Percentiles rank a stretch among this genome's conserved stretches.
These are phyloP conservation scores for Pyrocoelia pectoralis DNA, from an alignment of 2,888 invertebrate genomes.

Conservation along the genomic window DNA sequence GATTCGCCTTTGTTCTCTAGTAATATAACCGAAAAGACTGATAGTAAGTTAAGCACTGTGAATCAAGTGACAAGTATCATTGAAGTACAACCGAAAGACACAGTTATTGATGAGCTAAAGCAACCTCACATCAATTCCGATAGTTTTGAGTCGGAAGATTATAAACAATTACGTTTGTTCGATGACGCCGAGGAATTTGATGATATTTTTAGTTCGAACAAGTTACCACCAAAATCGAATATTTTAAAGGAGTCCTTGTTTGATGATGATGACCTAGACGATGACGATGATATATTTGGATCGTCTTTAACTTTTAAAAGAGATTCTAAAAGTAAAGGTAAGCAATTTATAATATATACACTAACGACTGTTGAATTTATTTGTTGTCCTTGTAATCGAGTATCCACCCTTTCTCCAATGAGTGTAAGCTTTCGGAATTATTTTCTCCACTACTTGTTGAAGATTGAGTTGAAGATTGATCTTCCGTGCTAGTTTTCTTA, in stretches of 20 bases:
- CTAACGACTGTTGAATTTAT: no score
- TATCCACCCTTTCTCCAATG: no score
- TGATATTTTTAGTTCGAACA: slow-evolving; percentile 40
- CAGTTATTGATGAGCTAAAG: background rate
- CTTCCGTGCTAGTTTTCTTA: slow-evolving; percentile 51
- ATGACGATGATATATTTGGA: slow-evolving; percentile 51
- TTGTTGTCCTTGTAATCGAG: no score
- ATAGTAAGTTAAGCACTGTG: background rate
- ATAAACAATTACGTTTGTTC: slow-evolving; percentile 27
- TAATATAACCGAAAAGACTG: background rate
- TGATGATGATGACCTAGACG: slow-evolving; percentile 49
- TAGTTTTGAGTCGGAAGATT: slow-evolving; percentile 8
- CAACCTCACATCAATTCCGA: background rate
- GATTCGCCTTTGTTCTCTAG: background rate
- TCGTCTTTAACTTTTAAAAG: slow-evolving; percentile 19
- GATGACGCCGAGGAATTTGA: slow-evolving; percentile 45
- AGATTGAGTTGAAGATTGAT: background rate
- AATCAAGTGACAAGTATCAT: background rate
- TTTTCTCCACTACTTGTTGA: background rate
- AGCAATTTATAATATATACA: slow-evolving; percentile 4
- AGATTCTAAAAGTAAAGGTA: slow-evolving; percentile 16
- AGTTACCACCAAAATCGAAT: slow-evolving; percentile 35
- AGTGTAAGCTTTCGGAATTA: no score
- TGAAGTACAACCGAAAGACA: background rate
- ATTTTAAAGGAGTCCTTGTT: slow-evolving; percentile 45